phyloP scores from a whole-genome alignment of 1,140 invertebrate species.

The Mizuhopecten yessoensis region DNA sequence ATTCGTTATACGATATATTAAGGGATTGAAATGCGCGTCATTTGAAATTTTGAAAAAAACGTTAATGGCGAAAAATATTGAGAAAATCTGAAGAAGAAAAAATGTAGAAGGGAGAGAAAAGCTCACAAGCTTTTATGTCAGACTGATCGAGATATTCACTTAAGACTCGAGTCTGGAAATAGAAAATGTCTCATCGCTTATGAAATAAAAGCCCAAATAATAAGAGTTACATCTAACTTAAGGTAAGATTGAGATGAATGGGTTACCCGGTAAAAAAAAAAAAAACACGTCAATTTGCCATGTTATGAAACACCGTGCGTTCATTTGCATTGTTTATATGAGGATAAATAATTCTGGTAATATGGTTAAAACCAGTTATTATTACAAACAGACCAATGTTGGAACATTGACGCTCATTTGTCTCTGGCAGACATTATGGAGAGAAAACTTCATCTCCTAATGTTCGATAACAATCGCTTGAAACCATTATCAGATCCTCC shows the following conservation, averaged over 20 bases:
- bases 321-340: neutral
- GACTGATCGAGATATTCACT: too few relatives aligned
- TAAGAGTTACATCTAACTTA: neutral
- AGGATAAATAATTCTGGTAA: constrained; percentile 26
- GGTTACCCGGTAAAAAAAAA: neutral
- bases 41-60: too few relatives aligned
- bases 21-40: too few relatives aligned
- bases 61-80: too few relatives aligned
- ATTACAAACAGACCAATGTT: neutral
- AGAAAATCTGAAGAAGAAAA: too few relatives aligned
- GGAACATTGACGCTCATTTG: neutral
- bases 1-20: too few relatives aligned
- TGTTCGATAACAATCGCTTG: neutral
- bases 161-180: too few relatives aligned
- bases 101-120: too few relatives aligned
- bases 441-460: neutral
- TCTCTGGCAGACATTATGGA: neutral
- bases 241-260: neutral
- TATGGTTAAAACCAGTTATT: neutral
- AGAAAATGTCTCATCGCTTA: too few relatives aligned
- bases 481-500: neutral
- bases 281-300: neutral
- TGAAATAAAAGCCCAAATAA: neutral
- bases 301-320: neutral
- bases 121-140: too few relatives aligned